phyloP scores from a whole-genome alignment of 2,797 vertebrate species.

The Spondyliosoma cantharus region DNA sequence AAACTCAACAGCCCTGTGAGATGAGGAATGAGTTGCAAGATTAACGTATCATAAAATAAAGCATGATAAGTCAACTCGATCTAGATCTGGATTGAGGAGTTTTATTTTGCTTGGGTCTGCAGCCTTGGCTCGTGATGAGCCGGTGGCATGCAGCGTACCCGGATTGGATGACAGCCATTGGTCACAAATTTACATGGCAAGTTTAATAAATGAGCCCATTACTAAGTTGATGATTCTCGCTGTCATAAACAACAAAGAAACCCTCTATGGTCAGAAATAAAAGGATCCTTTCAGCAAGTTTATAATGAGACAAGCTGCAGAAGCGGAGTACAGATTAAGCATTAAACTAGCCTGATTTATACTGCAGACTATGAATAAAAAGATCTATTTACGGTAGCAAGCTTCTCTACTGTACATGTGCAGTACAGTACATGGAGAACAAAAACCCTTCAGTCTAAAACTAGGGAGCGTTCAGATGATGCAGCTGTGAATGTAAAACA shows the following conservation, averaged over 20 bases:
- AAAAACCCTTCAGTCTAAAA: neutral
- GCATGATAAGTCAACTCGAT: neutral
- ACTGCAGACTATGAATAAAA: slow-evolving; percentile 48
- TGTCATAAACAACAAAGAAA: slow-evolving; percentile 47
- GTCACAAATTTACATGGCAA: slow-evolving; percentile 38
- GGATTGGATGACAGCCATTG: neutral
- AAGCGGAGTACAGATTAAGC: slow-evolving; percentile 37
- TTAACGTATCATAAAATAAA: slow-evolving; percentile 3
- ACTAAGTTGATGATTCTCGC: slow-evolving; percentile 31
- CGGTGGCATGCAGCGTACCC: neutral
- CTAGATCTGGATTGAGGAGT: neutral
- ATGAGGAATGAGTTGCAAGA: neutral
- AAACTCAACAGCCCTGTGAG: neutral
- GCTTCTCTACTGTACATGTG: slow-evolving; percentile 23
- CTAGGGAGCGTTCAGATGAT: neutral
- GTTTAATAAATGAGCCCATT: slow-evolving; percentile 51
- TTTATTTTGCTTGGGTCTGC: neutral
- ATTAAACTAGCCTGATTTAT: slow-evolving; percentile 38
- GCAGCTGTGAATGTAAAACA: slow-evolving; percentile 7
- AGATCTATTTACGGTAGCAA: slow-evolving; percentile 52
- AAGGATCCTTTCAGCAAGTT: slow-evolving; percentile 58
- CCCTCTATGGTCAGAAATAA: slow-evolving; percentile 51
- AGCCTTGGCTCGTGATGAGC: slow-evolving; percentile 37
- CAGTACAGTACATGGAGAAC: slow-evolving; percentile 2
- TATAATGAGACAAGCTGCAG: slow-evolving; percentile 55